These are phyloP conservation scores for Dolichallabes microphthalmus DNA, from an alignment of 2,113 vertebrate species.

Conservation along the genomic window DNA sequence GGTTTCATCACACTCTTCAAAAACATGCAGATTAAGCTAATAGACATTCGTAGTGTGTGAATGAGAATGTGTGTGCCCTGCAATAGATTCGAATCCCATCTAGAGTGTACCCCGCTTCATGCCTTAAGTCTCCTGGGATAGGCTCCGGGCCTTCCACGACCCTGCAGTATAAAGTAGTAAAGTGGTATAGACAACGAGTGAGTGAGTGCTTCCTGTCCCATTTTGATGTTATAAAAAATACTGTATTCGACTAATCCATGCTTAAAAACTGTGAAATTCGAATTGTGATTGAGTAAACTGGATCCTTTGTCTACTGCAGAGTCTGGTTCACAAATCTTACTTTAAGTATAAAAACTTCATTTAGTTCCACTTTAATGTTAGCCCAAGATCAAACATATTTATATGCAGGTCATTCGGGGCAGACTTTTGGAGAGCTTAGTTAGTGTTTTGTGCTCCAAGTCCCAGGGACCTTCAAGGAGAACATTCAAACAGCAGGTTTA, in stretches of 20 bases:
- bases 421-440: background rate
- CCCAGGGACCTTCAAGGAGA: constrained; percentile 73
- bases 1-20: too few relatives aligned
- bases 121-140: too few relatives aligned
- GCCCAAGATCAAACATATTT: background rate
- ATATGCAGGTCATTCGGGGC: background rate
- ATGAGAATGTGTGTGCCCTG: too few relatives aligned
- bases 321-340: background rate
- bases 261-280: background rate
- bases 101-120: too few relatives aligned
- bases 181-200: too few relatives aligned
- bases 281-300: background rate
- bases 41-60: too few relatives aligned
- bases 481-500: constrained; percentile 88
- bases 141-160: too few relatives aligned
- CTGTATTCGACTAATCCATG: background rate
- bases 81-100: too few relatives aligned
- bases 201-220: background rate
- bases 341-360: background rate
- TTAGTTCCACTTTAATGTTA: background rate
- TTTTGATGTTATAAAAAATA: background rate
- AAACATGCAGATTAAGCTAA: too few relatives aligned
- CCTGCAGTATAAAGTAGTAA: too few relatives aligned
- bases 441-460: constrained; percentile 57
- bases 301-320: background rate